Evolutionary conservation across 2,888 invertebrate species (phyloP), one percentile per base, ranked within the genome.

Genomic region (Hypselothyrea guttata): DNA sequence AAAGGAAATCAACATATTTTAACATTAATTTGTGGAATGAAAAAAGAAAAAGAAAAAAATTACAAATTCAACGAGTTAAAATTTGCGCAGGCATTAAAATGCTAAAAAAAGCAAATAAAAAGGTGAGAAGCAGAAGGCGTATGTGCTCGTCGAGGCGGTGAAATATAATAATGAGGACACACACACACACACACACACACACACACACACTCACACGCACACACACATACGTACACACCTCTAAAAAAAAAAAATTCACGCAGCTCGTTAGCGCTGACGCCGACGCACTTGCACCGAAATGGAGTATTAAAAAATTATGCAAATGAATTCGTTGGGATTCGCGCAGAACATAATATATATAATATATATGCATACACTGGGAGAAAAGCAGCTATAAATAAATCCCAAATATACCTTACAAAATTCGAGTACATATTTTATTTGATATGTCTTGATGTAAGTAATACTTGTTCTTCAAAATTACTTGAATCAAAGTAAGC

Each of bases 261-360:
- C 49, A 56, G 53, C 67, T 76, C 83, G 76, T 74, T 71, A 71
- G 74, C 61, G 38, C 55, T 44, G 72, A 69, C 64, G 72, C 55
- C 63, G 65, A 69, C 72, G 67, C 81, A 68, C 70, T 81, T 66
- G 76, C 81, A 72, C 60, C 68, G 84, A 88, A 87, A 87, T 87
- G 88, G 85, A 86, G 87, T 86, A 88, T 88, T 88, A 88, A 89
- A 89, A 22, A 88, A 89, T 88, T 88, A 88, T 88, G 88, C 87
- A 88, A 89, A 88, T 89, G 88, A 87, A 87, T 87, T 86, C 86
- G 81, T 71, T 84, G 78, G 84, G 52, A 81, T 75, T 77, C 82
- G 76, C 74, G 53, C 73, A 52, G 42, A 5, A 22, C 22, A n/a
- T n/a, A n/a, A n/a, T n/a, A n/a, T n/a, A n/a, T n/a, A n/a, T n/a